phyloP scores from a whole-genome alignment of 2,113 vertebrate species.

The Psittacara wagleri region DNA sequence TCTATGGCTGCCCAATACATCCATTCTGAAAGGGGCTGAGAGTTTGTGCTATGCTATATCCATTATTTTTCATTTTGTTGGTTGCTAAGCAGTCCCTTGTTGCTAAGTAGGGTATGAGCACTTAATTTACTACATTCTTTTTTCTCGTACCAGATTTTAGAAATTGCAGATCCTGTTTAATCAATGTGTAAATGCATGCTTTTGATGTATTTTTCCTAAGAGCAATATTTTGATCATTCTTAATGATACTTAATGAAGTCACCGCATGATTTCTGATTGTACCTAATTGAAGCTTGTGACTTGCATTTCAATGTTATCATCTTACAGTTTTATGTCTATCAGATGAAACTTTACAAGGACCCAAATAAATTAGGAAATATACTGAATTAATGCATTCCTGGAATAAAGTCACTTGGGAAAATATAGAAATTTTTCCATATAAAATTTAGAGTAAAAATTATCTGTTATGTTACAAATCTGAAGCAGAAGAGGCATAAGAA shows the following conservation, averaged over 20 bases:
- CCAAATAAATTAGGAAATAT: constrained; percentile 70
- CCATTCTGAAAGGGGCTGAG: constrained; percentile 19
- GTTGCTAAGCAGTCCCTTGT: constrained; percentile 85
- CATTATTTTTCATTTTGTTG: constrained; percentile 76
- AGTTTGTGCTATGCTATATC: constrained; percentile 68
- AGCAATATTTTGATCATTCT: constrained; percentile 89
- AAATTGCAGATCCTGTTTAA: constrained; percentile 85
- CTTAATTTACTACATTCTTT: constrained; percentile 84
- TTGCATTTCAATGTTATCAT: constrained; percentile 83
- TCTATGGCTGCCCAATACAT: constrained; percentile 32
- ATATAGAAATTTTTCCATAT: constrained; percentile 28
- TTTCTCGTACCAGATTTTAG: constrained; percentile 79
- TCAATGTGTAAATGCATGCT: constrained; percentile 85
- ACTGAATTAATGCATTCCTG: constrained; percentile 49
- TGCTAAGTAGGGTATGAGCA: constrained; percentile 81
- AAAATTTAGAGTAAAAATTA: constrained; percentile 25
- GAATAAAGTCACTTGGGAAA: constrained; percentile 44
- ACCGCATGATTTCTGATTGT: constrained; percentile 86
- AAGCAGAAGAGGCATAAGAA: neutral
- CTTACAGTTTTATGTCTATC: constrained; percentile 76
- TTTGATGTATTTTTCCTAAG: constrained; percentile 87
- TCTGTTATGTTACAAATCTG: neutral
- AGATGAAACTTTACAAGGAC: constrained; percentile 70
- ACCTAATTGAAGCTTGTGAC: constrained; percentile 86
- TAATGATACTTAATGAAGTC: constrained; percentile 89